A percentile compares a stretch with the other conserved stretches of the same genome.
These are phyloP conservation scores for Phthorimaea operculella DNA, from an alignment of 1,140 invertebrate species.

Conservation along the genomic window DNA sequence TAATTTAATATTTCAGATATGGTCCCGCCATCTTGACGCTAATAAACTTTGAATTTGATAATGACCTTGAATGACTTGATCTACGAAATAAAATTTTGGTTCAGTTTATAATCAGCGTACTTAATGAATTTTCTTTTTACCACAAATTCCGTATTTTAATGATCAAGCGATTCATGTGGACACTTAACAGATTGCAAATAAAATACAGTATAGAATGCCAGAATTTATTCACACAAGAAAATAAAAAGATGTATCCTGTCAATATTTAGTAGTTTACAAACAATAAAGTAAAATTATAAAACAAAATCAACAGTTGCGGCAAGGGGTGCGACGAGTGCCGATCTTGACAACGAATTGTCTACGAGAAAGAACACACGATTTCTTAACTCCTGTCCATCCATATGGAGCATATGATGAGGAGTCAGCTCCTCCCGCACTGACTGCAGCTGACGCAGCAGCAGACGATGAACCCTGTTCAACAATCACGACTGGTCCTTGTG, in stretches of 20 bases:
- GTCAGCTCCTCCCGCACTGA: not conserved
- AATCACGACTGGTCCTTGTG: not conserved
- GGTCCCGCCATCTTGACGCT: too few relatives aligned
- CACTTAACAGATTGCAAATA: too few relatives aligned
- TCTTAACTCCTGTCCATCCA: not conserved
- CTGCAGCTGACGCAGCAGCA: not conserved
- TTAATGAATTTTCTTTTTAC: too few relatives aligned
- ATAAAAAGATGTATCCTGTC: not conserved
- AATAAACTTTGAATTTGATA: too few relatives aligned
- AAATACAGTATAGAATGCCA: not conserved
- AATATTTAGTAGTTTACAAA: not conserved
- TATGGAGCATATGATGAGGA: not conserved
- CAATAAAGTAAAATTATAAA: not conserved
- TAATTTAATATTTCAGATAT: too few relatives aligned
- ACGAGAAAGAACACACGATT: not conserved
- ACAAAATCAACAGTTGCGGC: not conserved
- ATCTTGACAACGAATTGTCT: conserved; percentile 1
- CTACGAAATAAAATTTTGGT: too few relatives aligned
- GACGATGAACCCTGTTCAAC: not conserved
- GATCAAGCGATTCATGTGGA: too few relatives aligned
- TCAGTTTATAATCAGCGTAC: too few relatives aligned
- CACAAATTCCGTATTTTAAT: too few relatives aligned
- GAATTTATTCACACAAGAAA: not conserved
- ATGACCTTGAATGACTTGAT: too few relatives aligned
- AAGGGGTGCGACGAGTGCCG: not conserved